phyloP scores from a whole-genome alignment of 2,797 vertebrate species.

The Halcyon smyrnensis region DNA sequence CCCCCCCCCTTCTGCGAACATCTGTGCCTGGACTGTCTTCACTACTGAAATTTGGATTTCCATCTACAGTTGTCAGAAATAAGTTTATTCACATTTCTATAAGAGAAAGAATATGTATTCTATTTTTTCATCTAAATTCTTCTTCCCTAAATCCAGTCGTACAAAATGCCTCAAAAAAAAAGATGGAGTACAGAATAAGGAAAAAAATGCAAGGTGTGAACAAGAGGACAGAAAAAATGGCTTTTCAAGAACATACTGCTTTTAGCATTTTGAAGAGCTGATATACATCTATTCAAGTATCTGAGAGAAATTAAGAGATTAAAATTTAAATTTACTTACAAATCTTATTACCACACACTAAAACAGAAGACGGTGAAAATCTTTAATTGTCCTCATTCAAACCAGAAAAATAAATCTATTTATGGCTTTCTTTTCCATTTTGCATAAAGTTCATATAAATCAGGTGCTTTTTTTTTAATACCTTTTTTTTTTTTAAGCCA shows the following conservation, averaged over 20 bases:
- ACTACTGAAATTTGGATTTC: conserved; percentile 29
- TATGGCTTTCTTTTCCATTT: conserved; percentile 53
- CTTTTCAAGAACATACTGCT: conserved; percentile 23
- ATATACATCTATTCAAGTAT: neutral
- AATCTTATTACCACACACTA: conserved; percentile 57
- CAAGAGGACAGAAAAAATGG: neutral
- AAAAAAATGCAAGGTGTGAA: neutral
- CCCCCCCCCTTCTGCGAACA: neutral
- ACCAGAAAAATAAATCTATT: conserved; percentile 69
- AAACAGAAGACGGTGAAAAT: conserved; percentile 69
- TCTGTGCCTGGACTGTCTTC: neutral
- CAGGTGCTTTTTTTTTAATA: neutral
- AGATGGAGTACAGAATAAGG: neutral
- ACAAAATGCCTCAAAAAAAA: neutral
- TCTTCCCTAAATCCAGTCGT: neutral
- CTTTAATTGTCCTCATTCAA: conserved; percentile 71
- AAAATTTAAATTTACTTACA: conserved; percentile 71
- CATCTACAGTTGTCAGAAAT: conserved; percentile 33
- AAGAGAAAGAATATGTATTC: neutral
- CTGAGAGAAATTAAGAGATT: conserved; percentile 59
- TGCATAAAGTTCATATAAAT: conserved; percentile 69
- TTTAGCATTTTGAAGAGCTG: conserved; percentile 31
- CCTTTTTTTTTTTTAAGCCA: neutral
- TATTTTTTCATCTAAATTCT: conserved; percentile 1
- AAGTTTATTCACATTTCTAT: conserved; percentile 28